Conservation (phyloP, 2,797 vertebrate genomes). For the Oceanodroma leucorhoa region DNA sequence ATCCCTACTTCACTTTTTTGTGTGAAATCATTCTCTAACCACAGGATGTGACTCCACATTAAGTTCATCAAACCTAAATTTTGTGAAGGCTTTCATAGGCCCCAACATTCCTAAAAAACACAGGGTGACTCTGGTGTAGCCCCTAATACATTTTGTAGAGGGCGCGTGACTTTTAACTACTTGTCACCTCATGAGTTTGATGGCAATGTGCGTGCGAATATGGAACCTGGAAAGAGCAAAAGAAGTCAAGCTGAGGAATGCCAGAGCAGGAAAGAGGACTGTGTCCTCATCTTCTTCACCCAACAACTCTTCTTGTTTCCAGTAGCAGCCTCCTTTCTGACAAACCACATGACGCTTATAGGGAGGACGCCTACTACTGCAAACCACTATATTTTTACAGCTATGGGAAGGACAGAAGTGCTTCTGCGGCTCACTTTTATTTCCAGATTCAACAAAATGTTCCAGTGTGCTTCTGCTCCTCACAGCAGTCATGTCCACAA, state of each 20-base stretch:
- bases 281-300: not conserved
- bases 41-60: not conserved
- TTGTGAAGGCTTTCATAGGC: not conserved
- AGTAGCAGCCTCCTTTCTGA: constrained; percentile 27
- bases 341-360: not conserved
- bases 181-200: not conserved
- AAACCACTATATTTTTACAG: not conserved
- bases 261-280: not conserved
- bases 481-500: not conserved
- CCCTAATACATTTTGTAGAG: not conserved
- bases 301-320: not conserved
- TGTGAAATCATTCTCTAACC: not conserved
- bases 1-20: not conserved
- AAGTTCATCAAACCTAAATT: not conserved
- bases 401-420: not conserved
- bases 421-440: not conserved
- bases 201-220: not conserved
- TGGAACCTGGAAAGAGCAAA: not conserved
- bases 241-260: constrained; percentile 19
- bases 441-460: not conserved
- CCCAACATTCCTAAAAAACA: not conserved
- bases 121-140: not conserved
- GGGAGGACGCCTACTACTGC: not conserved
- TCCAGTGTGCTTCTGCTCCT: not conserved
- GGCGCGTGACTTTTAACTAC: not conserved